Evolutionary conservation across 2,888 invertebrate species (phyloP).

Genomic region (Melanchra persicariae): DNA sequence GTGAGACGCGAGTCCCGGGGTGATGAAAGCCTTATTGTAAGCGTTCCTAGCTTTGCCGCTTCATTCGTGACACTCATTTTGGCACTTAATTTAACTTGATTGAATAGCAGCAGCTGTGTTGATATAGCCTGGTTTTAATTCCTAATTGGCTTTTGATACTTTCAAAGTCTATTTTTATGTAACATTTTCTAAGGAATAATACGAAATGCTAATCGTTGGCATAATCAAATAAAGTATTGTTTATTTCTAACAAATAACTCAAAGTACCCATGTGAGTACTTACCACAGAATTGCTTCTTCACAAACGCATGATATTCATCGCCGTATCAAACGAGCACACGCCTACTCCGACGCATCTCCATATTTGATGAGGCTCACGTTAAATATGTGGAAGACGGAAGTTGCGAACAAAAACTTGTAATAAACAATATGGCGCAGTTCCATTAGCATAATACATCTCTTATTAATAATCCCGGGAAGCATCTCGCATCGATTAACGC

Average conservation of each 20-base stretch:
- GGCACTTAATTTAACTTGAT: constrained; percentile 21
- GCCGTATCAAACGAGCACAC: background rate
- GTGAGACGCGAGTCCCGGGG: constrained; percentile 29
- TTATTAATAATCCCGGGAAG: constrained; percentile 64
- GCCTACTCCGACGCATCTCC: constrained; percentile 32
- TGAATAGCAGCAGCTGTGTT: constrained; percentile 7
- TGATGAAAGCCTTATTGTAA: constrained; percentile 54
- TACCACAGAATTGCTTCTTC: background rate
- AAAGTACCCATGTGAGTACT: background rate
- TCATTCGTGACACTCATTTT: constrained; percentile 29
- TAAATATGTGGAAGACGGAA: constrained; percentile 56
- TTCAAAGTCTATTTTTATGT: background rate
- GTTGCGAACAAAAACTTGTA: constrained; percentile 61
- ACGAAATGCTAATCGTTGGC: background rate
- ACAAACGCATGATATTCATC: constrained; percentile 8
- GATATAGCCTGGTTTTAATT: background rate
- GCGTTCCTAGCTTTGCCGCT: constrained; percentile 8
- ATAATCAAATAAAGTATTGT: background rate
- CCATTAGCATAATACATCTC: constrained; percentile 66
- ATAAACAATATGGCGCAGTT: constrained; percentile 60
- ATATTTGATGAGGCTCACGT: constrained; percentile 54
- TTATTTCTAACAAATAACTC: background rate
- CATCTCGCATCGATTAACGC: constrained; percentile 58
- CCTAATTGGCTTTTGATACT: background rate
- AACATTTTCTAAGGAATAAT: background rate